These are phyloP conservation scores for Columba guinea DNA, from an alignment of 2,797 vertebrate species.

Conservation along the genomic window DNA sequence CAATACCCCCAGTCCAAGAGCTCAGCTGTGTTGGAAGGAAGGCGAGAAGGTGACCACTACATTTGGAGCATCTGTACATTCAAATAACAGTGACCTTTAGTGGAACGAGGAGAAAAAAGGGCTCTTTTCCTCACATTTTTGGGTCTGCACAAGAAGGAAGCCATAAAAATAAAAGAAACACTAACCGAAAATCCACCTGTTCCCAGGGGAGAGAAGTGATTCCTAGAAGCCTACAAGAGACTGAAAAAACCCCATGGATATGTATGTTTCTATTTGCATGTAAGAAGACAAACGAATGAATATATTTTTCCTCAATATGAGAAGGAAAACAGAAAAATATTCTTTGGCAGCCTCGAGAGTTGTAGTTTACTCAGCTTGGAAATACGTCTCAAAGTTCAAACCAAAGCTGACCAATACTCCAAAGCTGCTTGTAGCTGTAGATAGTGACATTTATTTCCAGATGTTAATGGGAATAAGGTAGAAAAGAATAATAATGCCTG, in stretches of 20 bases:
- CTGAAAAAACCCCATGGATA: neutral
- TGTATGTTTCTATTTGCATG: neutral
- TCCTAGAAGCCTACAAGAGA: neutral
- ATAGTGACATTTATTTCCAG: neutral
- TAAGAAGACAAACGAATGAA: neutral
- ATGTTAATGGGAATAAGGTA: constrained; percentile 3
- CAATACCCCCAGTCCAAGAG: neutral
- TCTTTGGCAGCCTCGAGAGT: neutral
- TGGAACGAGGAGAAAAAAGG: neutral
- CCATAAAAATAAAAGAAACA: neutral
- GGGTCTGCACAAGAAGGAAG: neutral
- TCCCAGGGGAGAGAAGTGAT: neutral
- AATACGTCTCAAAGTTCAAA: constrained; percentile 20
- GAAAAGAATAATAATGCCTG: neutral
- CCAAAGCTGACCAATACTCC: constrained; percentile 8
- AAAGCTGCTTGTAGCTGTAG: neutral
- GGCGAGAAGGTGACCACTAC: neutral
- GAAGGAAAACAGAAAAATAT: constrained; percentile 32
- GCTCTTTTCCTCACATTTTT: neutral
- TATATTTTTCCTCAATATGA: neutral
- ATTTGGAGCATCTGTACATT: neutral
- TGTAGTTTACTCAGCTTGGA: neutral
- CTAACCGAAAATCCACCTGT: neutral
- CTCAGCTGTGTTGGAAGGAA: neutral
- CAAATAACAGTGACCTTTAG: neutral